A percentile compares a stretch with the other conserved stretches of the same genome.
These are phyloP conservation scores for Acleris holmiana DNA, from an alignment of 2,888 invertebrate genomes.

Conservation along the genomic window DNA sequence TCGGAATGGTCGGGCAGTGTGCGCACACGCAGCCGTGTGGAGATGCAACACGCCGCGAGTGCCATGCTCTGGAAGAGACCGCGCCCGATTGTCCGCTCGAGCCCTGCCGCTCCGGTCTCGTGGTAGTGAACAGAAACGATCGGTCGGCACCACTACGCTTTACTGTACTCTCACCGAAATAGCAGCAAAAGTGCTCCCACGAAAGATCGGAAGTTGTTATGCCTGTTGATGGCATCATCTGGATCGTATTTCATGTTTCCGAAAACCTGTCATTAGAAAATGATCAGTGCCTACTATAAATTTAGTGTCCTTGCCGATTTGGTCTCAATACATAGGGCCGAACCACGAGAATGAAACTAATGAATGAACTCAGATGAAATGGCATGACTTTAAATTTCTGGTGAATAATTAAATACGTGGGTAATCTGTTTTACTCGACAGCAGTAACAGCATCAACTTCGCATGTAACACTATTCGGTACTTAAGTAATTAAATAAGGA, in stretches of 20 bases:
- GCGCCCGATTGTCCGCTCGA: slow-evolving; percentile 34
- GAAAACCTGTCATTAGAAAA: slow-evolving; percentile 90
- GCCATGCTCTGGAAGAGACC: slow-evolving; percentile 49
- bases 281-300: slow-evolving; percentile 52
- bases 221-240: slow-evolving; percentile 93
- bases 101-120: slow-evolving; percentile 12
- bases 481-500: not conserved
- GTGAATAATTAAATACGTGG: not conserved
- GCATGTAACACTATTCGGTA: slow-evolving; percentile 16
- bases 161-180: slow-evolving; percentile 90
- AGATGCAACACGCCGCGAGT: slow-evolving; percentile 52
- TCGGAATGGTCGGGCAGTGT: slow-evolving; percentile 56
- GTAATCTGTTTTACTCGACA: slow-evolving; percentile 18
- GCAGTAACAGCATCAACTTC: slow-evolving; percentile 19
- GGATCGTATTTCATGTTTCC: slow-evolving; percentile 96
- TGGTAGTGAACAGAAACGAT: slow-evolving; percentile 46
- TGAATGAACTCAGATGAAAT: slow-evolving; percentile 30
- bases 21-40: slow-evolving; percentile 52
- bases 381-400: slow-evolving; percentile 21
- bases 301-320: slow-evolving; percentile 16
- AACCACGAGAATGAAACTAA: slow-evolving; percentile 31
- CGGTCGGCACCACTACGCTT: slow-evolving; percentile 52
- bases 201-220: slow-evolving; percentile 98
- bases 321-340: slow-evolving; percentile 16
- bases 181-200: slow-evolving; percentile 95